Evolutionary conservation across 2,888 invertebrate genomes (phyloP).

Genomic region (Toxonevra muliebris): DNA sequence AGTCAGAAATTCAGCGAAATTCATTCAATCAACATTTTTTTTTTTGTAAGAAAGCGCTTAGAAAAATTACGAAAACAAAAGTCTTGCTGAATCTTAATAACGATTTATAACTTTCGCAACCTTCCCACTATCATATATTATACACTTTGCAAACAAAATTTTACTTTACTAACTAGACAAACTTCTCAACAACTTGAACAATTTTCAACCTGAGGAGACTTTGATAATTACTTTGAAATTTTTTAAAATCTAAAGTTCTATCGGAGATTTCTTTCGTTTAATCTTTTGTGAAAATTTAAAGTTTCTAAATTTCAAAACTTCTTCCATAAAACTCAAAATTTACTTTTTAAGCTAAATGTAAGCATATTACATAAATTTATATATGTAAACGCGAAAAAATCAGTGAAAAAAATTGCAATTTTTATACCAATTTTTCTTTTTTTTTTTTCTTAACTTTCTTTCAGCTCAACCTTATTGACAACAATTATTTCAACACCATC

Average conservation of each 20-base stretch:
- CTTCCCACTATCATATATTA: no score
- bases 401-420: neutral
- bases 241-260: conserved; percentile 28
- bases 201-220: neutral
- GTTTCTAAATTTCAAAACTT: conserved; percentile 20
- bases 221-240: conserved; percentile 27
- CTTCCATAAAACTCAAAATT: neutral
- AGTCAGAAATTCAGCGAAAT: no score
- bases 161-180: no score
- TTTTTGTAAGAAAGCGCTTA: no score
- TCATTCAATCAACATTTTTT: no score
- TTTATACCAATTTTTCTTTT: conserved; percentile 10
- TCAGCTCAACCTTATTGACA: conserved; percentile 39
- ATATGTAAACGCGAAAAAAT: conserved; percentile 1
- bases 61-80: no score
- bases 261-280: conserved; percentile 21
- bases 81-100: no score
- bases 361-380: conserved; percentile 7
- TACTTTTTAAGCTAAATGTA: neutral
- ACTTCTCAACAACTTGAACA: no score
- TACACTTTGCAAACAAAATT: no score
- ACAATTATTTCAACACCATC: conserved; percentile 36
- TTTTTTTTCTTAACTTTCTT: conserved; percentile 15
- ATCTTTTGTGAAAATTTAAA: conserved; percentile 25
- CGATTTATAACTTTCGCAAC: no score